Percentiles rank a stretch among this genome's conserved stretches.
phyloP scores from a whole-genome alignment of 1,140 invertebrate species.

The Hyposmocoma kahamanoa region DNA sequence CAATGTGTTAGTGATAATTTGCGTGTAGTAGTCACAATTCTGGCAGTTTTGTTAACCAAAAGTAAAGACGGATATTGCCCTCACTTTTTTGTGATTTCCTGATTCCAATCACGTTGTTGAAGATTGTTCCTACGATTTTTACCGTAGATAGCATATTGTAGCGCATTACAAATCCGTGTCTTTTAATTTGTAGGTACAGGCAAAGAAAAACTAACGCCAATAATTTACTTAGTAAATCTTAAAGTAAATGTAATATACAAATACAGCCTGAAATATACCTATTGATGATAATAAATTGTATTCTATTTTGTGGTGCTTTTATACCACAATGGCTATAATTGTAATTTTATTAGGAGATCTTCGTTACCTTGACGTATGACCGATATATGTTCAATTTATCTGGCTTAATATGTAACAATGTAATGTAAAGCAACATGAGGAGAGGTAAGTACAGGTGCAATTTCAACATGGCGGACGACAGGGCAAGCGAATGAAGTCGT shows the following conservation, averaged over 20 bases:
- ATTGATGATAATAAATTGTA: too few species aligned
- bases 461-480: background rate
- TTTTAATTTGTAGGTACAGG: too few species aligned
- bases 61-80: constrained; percentile 65
- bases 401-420: background rate
- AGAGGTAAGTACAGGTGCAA: background rate
- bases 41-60: constrained; percentile 49
- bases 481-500: constrained; percentile 19
- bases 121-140: too few species aligned
- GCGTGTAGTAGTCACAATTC: constrained; percentile 32
- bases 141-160: background rate
- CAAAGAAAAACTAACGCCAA: background rate
- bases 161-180: background rate
- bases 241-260: background rate
- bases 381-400: too few species aligned
- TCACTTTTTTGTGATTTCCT: constrained; percentile 40
- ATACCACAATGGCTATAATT: background rate
- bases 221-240: background rate
- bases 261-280: background rate
- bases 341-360: background rate
- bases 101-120: background rate
- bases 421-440: background rate
- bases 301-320: background rate
- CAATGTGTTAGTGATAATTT: constrained; percentile 33
- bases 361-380: too few species aligned